Base-by-base conservation (phyloP, 2,797 vertebrate species). In the Rhinogobio ventralis region DNA sequence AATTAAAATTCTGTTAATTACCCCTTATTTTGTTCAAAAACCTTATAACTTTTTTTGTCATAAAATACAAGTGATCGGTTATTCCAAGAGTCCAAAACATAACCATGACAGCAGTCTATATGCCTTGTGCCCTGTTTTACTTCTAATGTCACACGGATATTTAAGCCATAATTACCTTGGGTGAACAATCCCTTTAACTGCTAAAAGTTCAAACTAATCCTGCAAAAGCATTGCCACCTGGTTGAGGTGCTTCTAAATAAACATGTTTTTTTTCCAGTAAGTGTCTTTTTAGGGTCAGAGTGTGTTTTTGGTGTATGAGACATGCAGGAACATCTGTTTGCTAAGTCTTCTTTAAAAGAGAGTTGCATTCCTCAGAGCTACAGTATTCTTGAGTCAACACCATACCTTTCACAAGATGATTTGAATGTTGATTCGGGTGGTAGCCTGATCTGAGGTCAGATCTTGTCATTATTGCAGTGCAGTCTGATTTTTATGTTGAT, bases 241-340 rank as follows among this genome's bases (percentile, higher is more conserved):
- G 30, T 81, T 46, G 3, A 72, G 5, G 11, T 23, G 53, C 53
- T 49, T 72, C 3, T n/a, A 46, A 45, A 57, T 42, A 8, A 81
- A 51, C 36, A 72, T 30, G 36, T 30, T 46, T 1, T 30, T 46
- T 1, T 72, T 66, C 17, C 49, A 55, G 49, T 36, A 33, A 33
- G 7, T 23, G 42, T 46, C 1, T 36, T 33, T 30, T 4, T 46
- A 57, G 28, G 13, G 81, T 64, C 69, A 64, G 23, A 60, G 49
- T 42, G 33, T 45, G 79, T 57, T 81, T 72, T 72, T 13, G 67
- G 39, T 71, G 51, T 13, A 42, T 28, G 20, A 83, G 33, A 74
- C 57, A 39, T 66, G 42, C 42, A 25, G 71, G 20, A 74, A 64
- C 74, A 77, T 77, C 33, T 60, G 74, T 62, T 60, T 28, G 14